These are phyloP conservation scores for Eurytemora carolleeae DNA, from an alignment of 1,140 invertebrate species.

Conservation along the genomic window DNA sequence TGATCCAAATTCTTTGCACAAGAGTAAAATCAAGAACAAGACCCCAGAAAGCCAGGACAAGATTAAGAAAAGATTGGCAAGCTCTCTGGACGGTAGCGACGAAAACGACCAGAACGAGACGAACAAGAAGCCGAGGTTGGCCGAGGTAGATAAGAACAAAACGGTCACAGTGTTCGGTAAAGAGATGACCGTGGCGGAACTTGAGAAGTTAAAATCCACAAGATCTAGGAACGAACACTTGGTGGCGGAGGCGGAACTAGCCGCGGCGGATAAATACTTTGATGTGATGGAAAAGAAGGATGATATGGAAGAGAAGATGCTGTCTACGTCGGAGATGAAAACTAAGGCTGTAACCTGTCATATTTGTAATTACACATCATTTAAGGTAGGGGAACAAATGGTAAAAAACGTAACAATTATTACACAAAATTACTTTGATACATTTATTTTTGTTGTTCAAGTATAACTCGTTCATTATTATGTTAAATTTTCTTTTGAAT, in stretches of 20 bases:
- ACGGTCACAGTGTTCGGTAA: neutral
- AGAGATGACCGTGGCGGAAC: neutral
- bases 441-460: no score
- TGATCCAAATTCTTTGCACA: neutral
- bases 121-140: no score
- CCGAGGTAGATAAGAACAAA: no score
- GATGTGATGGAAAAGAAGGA: constrained; percentile 7
- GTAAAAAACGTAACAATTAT: no score
- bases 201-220: neutral
- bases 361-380: constrained; percentile 8
- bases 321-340: constrained; percentile 4
- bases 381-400: neutral
- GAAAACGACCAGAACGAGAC: no score
- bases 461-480: no score
- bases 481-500: no score
- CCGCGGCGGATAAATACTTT: constrained; percentile 7
- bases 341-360: constrained; percentile 6
- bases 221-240: constrained; percentile 1
- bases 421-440: no score
- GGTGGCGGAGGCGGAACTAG: neutral
- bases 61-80: neutral
- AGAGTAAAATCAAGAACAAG: neutral
- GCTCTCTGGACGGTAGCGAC: no score
- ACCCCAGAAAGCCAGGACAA: neutral
- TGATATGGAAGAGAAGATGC: constrained; percentile 11